Evolutionary conservation across 2,888 invertebrate genomes (phyloP).

Genomic region (Steinernema scapterisci): DNA sequence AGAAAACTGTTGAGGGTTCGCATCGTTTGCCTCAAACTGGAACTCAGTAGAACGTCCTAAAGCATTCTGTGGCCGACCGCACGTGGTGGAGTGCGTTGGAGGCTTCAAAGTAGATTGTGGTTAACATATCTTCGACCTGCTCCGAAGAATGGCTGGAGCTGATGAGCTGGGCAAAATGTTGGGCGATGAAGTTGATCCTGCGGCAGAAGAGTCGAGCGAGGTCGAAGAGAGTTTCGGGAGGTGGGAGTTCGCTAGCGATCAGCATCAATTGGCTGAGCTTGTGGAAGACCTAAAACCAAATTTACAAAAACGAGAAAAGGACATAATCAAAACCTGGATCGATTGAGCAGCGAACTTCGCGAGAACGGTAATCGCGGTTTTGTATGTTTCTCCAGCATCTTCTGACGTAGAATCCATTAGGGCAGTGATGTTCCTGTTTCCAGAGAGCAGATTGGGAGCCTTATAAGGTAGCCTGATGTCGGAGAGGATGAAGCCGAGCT

Average conservation of each 20-base stretch:
- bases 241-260: slow-evolving; percentile 40
- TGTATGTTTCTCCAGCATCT: slow-evolving; percentile 43
- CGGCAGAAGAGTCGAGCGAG: slow-evolving; percentile 45
- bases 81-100: slow-evolving; percentile 49
- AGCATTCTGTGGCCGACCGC: slow-evolving; percentile 47
- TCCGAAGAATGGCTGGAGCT: slow-evolving; percentile 41
- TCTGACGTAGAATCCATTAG: slow-evolving; percentile 38
- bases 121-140: slow-evolving; percentile 46
- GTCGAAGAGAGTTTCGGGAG: slow-evolving; percentile 42
- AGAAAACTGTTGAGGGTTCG: too few relatives aligned
- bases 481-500: slow-evolving; percentile 39
- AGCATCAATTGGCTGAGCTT: slow-evolving; percentile 42
- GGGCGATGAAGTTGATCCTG: slow-evolving; percentile 46
- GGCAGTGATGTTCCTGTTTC: slow-evolving; percentile 35
- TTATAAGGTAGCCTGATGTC: slow-evolving; percentile 47
- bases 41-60: slow-evolving; percentile 30
- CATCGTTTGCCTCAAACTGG: neutral
- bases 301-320: too few relatives aligned
- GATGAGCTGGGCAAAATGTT: slow-evolving; percentile 46
- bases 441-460: slow-evolving; percentile 41
- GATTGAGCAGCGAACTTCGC: slow-evolving; percentile 52
- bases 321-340: slow-evolving; percentile 48
- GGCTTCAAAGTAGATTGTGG: slow-evolving; percentile 49
- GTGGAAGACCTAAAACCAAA: slow-evolving; percentile 44
- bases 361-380: slow-evolving; percentile 46